phyloP scores from a whole-genome alignment of 2,113 vertebrate genomes.

The Prunella himalayana region DNA sequence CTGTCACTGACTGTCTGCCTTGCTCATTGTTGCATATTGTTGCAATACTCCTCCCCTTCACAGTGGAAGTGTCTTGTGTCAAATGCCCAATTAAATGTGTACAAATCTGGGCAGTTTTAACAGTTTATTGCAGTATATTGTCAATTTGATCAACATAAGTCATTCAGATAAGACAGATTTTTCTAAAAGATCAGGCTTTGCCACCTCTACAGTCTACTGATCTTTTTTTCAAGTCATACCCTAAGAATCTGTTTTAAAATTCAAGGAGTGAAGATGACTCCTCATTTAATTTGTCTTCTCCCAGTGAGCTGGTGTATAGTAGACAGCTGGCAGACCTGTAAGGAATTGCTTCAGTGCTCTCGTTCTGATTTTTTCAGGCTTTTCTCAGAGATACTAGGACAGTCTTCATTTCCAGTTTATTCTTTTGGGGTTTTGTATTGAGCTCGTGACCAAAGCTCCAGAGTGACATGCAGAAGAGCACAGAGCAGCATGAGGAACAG shows the following conservation, averaged over 20 bases:
- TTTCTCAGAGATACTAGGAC: background rate
- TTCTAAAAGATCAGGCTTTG: background rate
- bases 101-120: background rate
- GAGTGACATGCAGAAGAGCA: background rate
- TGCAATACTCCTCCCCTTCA: background rate
- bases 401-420: background rate
- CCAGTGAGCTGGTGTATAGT: background rate
- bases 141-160: background rate
- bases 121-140: background rate
- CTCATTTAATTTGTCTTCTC: background rate
- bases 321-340: background rate
- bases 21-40: background rate
- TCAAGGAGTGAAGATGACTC: background rate
- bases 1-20: background rate
- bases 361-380: background rate
- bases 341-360: background rate
- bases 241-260: background rate
- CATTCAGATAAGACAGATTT: background rate
- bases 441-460: background rate
- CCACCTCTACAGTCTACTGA: background rate
- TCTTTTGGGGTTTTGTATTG: background rate
- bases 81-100: background rate
- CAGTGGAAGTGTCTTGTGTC: background rate
- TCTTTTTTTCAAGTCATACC: background rate
- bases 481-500: background rate